Evolutionary conservation across 2,113 vertebrate genomes (phyloP).

Genomic region (Paedocypris sp.): DNA sequence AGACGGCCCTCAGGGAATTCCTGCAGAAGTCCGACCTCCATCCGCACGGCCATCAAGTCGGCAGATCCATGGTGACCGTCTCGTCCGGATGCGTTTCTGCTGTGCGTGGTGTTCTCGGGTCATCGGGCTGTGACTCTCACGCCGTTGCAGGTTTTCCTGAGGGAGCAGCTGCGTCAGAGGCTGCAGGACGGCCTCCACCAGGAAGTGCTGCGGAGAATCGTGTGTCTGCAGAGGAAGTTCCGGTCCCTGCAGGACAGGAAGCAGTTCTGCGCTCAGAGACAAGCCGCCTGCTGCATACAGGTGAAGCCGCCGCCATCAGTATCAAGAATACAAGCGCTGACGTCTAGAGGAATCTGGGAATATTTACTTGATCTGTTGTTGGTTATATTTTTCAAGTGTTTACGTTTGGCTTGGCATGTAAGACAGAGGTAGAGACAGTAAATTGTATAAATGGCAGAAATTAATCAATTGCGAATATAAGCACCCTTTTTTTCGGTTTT

Average conservation of each 20-base stretch:
- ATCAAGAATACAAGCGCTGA: no score
- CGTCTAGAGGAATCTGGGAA: no score
- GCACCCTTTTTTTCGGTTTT: no score
- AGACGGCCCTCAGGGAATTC: conserved; percentile 72
- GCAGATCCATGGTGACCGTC: conserved; percentile 78
- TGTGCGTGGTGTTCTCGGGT: no score
- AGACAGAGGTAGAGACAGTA: no score
- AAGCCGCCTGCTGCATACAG: conserved; percentile 72
- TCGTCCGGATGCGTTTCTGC: not conserved
- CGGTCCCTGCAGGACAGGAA: conserved; percentile 71
- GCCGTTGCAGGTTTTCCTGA: conserved; percentile 77
- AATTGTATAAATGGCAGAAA: no score
- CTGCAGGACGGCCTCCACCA: conserved; percentile 79
- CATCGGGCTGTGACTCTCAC: no score
- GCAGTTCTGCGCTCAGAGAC: conserved; percentile 71
- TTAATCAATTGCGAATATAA: no score
- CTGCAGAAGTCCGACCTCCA: conserved; percentile 68
- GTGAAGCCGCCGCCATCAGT: conserved; percentile 50
- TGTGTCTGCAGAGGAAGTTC: conserved; percentile 73
- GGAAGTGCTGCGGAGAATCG: conserved; percentile 78
- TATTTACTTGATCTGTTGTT: no score
- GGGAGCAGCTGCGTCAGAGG: conserved; percentile 75
- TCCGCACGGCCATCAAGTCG: conserved; percentile 84
- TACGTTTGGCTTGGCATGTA: no score
- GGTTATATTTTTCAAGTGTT: no score